Evolutionary conservation across 2,888 invertebrate genomes (phyloP).

Genomic region (Philereme transversata): DNA sequence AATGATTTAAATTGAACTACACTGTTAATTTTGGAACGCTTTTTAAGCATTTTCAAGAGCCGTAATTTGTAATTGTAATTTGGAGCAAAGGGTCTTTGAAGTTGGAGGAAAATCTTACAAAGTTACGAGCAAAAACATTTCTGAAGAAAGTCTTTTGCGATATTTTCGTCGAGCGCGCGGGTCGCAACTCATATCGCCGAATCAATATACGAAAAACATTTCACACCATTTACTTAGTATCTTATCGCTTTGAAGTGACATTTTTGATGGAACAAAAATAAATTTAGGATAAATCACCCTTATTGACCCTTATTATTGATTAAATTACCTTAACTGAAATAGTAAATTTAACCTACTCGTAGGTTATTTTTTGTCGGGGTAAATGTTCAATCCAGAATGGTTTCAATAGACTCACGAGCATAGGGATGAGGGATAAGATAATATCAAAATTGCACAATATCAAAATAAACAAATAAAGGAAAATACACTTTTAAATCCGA

Average conservation of each 20-base stretch:
- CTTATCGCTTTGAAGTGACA: background rate
- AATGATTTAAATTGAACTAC: slow-evolving; percentile 40
- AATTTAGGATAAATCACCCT: background rate
- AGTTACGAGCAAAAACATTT: slow-evolving; percentile 40
- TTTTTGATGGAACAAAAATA: background rate
- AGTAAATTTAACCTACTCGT: too few relatives aligned
- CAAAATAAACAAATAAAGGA: too few relatives aligned
- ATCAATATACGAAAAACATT: slow-evolving; percentile 10
- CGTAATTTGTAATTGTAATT: slow-evolving; percentile 44
- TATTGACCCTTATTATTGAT: too few relatives aligned
- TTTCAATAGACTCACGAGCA: too few relatives aligned
- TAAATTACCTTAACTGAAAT: too few relatives aligned
- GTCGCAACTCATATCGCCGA: slow-evolving; percentile 30
- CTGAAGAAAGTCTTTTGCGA: slow-evolving; percentile 35
- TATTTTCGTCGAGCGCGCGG: slow-evolving; percentile 25
- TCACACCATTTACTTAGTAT: background rate
- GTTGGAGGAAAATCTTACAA: slow-evolving; percentile 41
- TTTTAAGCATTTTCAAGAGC: slow-evolving; percentile 41
- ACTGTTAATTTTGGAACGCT: slow-evolving; percentile 41
- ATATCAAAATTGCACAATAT: too few relatives aligned
- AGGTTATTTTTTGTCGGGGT: too few relatives aligned
- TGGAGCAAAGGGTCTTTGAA: slow-evolving; percentile 44
- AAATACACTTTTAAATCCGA: too few relatives aligned
- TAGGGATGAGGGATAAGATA: too few relatives aligned
- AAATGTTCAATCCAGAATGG: too few relatives aligned